A percentile compares a stretch with the other conserved stretches of the same genome.
phyloP scores from a whole-genome alignment of 2,113 vertebrate species.

The Lasiurus borealis region DNA sequence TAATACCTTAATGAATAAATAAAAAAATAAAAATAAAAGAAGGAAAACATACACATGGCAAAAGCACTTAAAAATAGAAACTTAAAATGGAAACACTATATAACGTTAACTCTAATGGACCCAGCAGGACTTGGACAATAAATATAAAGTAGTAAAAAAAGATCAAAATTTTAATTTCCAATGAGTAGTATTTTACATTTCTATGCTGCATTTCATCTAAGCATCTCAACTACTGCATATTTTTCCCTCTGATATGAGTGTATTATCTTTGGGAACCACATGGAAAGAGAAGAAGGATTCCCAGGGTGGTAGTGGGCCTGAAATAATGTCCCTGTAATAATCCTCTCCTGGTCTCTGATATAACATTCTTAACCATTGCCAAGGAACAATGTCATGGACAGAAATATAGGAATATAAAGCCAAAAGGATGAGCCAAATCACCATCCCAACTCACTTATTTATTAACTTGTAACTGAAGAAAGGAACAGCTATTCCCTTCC shows the following conservation, averaged over 20 bases:
- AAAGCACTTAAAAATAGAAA: constrained; percentile 63
- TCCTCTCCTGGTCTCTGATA: not conserved
- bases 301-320: not conserved
- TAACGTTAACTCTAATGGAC: constrained; percentile 35
- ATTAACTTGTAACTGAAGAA: not conserved
- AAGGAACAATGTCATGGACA: not conserved
- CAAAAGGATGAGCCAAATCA: not conserved
- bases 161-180: constrained; percentile 29
- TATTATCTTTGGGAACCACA: not conserved
- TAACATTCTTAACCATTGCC: not conserved
- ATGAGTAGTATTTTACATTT: constrained; percentile 27
- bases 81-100: constrained; percentile 50
- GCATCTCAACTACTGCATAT: not conserved
- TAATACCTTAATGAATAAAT: too few relatives aligned
- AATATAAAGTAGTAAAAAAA: constrained; percentile 26
- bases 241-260: not conserved
- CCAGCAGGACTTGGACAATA: constrained; percentile 43
- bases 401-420: not conserved
- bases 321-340: not conserved
- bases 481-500: not conserved
- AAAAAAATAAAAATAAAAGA: too few relatives aligned
- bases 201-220: constrained; percentile 7
- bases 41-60: constrained; percentile 29
- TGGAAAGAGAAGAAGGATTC: not conserved
- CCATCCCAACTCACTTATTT: not conserved